Evolutionary conservation across 2,888 invertebrate genomes (phyloP).

Genomic region (Limnephilus lunatus): DNA sequence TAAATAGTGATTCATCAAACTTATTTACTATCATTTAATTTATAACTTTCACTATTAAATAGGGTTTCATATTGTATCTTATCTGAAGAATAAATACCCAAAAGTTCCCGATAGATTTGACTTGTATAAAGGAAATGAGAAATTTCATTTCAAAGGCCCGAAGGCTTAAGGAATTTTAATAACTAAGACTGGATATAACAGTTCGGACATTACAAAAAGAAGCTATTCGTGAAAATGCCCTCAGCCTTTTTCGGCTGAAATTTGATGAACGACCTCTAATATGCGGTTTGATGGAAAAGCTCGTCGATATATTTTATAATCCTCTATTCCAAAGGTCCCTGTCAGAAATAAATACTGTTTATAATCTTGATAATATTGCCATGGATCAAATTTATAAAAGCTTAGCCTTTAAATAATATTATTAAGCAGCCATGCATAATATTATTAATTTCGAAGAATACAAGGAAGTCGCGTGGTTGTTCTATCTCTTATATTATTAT

Average conservation of each 20-base stretch:
- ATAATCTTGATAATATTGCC: background rate
- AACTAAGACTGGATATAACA: slow-evolving; percentile 48
- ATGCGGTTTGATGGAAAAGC: slow-evolving; percentile 31
- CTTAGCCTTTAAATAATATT: too few species aligned
- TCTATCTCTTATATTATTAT: background rate
- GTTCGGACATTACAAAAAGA: slow-evolving; percentile 37
- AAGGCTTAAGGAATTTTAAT: slow-evolving; percentile 51
- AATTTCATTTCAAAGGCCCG: slow-evolving; percentile 46
- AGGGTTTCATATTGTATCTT: slow-evolving; percentile 37
- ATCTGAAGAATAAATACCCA: slow-evolving; percentile 35
- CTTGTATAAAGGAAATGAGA: slow-evolving; percentile 46
- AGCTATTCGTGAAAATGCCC: slow-evolving; percentile 34
- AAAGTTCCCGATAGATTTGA: slow-evolving; percentile 46
- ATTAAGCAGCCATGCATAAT: too few species aligned
- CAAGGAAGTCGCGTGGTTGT: background rate
- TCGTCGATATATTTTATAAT: background rate
- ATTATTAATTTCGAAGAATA: background rate
- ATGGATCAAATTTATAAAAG: background rate
- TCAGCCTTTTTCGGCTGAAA: slow-evolving; percentile 31
- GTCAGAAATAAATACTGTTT: background rate
- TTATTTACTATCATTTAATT: too few species aligned
- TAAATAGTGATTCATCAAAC: too few species aligned
- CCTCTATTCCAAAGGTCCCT: background rate
- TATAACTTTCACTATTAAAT: background rate
- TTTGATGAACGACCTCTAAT: slow-evolving; percentile 46